Evolutionary conservation across 1,140 invertebrate genomes (phyloP), one percentile per base, ranked within the genome.

Genomic region (Zaprionus taronus): DNA sequence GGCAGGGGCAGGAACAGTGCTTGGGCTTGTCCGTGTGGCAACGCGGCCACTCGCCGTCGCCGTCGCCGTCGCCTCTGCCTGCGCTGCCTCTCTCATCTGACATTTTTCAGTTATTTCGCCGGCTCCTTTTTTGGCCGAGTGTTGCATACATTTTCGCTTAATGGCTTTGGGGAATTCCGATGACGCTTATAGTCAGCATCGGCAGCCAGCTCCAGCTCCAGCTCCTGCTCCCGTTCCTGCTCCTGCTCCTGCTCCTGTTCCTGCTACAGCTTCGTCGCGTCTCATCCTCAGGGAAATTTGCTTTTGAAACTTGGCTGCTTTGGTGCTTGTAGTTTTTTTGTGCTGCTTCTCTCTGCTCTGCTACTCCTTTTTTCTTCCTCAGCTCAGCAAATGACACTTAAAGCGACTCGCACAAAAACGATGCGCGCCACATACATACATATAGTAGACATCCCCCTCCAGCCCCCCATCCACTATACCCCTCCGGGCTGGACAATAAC

Each of bases 61-160:
- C 31, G 9, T 34, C 38, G 5, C 34, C 5, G 34, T 41, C 38
- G 5, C 38, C 38, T 15, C 15, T n/a, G 38, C 4, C 38, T 41
- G 5, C 14, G 44, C 17, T 22, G 17, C 36, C 67, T 74, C 57
- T 34, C 20, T n/a, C n/a, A n/a, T 70, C 77, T 81, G 81, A 85
- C 85, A 90, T 81, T 89, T 90, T 90, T 90, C 81, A 90, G 61
- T 81, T 87, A 89, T 81, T 81, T 65, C 34, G 60, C 41, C 68
- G 20, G 51, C 20, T 51, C 20, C 26, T 56, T 72, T 70, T 71
- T 72, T 66, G 81, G 56, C 74, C 77, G 71, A 72, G 68, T 82
- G 81, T 90, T 90, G 85, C 85, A 90, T 90, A 90, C 86, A 90
- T 90, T 90, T 90, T 74, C 81, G 81, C 82, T 90, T 90, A 90